Percentiles rank a stretch among this genome's conserved stretches.
Conservation (phyloP, 2,888 invertebrate genomes). For the Nemapogon koenigi region DNA sequence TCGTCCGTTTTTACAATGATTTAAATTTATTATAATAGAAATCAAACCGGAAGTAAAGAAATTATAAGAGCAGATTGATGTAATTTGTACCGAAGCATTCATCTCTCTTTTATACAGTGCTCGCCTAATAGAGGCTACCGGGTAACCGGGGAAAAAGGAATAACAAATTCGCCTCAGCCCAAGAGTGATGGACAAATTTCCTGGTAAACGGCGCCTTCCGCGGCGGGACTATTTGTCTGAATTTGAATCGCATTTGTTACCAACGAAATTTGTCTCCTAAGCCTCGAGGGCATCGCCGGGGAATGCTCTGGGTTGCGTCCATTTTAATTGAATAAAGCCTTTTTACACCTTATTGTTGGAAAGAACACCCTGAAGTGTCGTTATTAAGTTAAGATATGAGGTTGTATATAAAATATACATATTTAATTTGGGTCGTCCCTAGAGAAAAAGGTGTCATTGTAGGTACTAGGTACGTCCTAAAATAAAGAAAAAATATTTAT, state of each 20-base stretch:
- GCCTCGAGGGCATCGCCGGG: slow-evolving; percentile 42
- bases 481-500: no score
- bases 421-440: no score
- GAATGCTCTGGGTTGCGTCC: slow-evolving; percentile 37
- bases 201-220: slow-evolving; percentile 57
- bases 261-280: slow-evolving; percentile 59
- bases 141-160: slow-evolving; percentile 26
- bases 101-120: slow-evolving; percentile 4
- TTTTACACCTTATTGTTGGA: slow-evolving; percentile 7
- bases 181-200: slow-evolving; percentile 61
- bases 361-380: slow-evolving; percentile 7
- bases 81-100: slow-evolving; percentile 6
- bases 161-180: slow-evolving; percentile 48
- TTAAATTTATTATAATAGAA: no score
- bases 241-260: slow-evolving; percentile 63
- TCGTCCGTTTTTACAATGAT: no score
- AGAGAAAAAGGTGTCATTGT: no score
- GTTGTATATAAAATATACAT: no score
- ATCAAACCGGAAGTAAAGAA: no score
- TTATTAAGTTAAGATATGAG: no score
- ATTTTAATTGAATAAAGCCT: slow-evolving; percentile 53
- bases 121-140: slow-evolving; percentile 26
- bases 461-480: no score
- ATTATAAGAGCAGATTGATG: slow-evolving; percentile 6
- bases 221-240: slow-evolving; percentile 61